Evolutionary conservation across 2,797 vertebrate genomes (phyloP), one percentile per base, ranked within the genome.

Genomic region (Xenops minutus): DNA sequence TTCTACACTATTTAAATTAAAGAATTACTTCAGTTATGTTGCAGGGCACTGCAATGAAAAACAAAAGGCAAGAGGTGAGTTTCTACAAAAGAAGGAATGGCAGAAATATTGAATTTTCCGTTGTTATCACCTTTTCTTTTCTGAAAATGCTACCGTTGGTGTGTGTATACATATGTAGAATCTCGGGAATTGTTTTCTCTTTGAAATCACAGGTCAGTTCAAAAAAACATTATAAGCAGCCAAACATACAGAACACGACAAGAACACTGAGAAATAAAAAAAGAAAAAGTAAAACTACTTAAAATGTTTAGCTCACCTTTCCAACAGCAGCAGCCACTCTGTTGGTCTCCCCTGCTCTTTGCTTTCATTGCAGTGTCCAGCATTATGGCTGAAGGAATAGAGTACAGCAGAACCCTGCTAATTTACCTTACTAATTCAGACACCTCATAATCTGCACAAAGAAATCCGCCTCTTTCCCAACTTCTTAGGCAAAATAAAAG

Each of bases 351-450:
- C 88, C 77, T 96, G 88, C 84, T 92, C 88, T 88, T 97, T 95
- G 80, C 30, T 96, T 95, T 95, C 92, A 95, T 92, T 96, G 83
- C 85, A 97, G 61, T 93, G 95, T 94, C 84, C 86, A 96, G 84
- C 91, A 89, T 85, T 93, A 89, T 39, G 89, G 88, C 86, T 94
- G 66, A 96, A 96, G 83, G 73, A 83, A 90, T 21, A 92, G 85
- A 94, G 88, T 93, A 93, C 66, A 96, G 93, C 88, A 96, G 91
- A 96, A 96, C 58, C 84, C 79, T 4, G 5, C 93, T 91, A 91
- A 93, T 93, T 84, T 75, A 90, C 86, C 74, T 90, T 75, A 74
- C 73, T 76, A 91, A 85, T 73, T 79, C 51, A 89, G 7, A 74
- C 5, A 71, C 26, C 44, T 83, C 52, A 52, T 30, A 66, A 81